Conservation (phyloP, 2,888 invertebrate species). For the Heliconius ismenius region DNA sequence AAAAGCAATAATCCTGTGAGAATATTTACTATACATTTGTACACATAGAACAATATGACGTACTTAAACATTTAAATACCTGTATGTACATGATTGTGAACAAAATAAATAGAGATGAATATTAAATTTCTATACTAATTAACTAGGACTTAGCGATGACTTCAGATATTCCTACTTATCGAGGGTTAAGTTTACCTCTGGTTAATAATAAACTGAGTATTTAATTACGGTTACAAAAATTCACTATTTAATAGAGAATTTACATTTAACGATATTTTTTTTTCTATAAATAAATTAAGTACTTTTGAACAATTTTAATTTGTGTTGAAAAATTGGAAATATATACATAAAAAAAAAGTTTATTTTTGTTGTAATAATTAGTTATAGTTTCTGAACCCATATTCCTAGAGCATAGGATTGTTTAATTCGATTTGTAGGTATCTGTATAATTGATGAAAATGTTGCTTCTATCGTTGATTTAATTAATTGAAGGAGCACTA, state of each 20-base stretch:
- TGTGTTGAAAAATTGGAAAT: conserved; percentile 24
- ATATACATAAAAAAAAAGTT: neutral
- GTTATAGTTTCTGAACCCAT: conserved; percentile 39
- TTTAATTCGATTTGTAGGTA: conserved; percentile 23
- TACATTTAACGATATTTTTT: conserved; percentile 36
- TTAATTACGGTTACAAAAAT: conserved; percentile 49
- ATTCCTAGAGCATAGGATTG: conserved; percentile 39
- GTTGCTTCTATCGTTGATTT: conserved; percentile 11
- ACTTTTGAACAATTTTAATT: conserved; percentile 38
- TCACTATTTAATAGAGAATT: conserved; percentile 63
- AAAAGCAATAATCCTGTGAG: conserved; percentile 38
- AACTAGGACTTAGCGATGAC: conserved; percentile 56
- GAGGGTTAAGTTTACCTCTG: conserved; percentile 43
- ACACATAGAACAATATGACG: conserved; percentile 71
- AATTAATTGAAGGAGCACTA: conserved; percentile 24
- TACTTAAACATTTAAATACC: conserved; percentile 63
- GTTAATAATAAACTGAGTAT: conserved; percentile 60
- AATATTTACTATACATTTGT: conserved; percentile 77
- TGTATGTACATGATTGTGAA: conserved; percentile 72
- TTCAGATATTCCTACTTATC: conserved; percentile 47
- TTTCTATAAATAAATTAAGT: conserved; percentile 38
- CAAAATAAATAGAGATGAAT: conserved; percentile 76
- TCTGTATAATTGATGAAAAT: conserved; percentile 23
- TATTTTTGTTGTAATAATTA: conserved; percentile 1
- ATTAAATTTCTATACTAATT: conserved; percentile 61